Evolutionary conservation across 2,797 vertebrate species (phyloP), one percentile per base, ranked within the genome.

Genomic region (Eutrigla gurnardus): DNA sequence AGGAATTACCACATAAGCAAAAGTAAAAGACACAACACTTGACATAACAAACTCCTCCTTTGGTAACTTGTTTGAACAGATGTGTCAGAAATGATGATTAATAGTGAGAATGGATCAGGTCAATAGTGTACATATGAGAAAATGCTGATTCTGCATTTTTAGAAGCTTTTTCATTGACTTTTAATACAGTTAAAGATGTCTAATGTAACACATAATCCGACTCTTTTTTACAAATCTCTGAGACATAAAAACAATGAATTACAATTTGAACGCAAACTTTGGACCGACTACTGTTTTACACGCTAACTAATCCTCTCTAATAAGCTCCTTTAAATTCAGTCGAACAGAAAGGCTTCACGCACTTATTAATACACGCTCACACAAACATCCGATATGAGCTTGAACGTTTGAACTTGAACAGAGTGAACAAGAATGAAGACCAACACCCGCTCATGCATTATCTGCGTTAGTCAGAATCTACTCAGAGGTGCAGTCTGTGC

Each of bases 381-480:
- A 39, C 39, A 66, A 62, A 68, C 13, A 14, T 62, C 57, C 9
- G 76, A 11, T 14, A 36, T 52, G 15, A 75, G 46, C 46, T 25
- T 25, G 25, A 80, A 63, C 49, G 70, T 54, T 73, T 86, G 25
- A 77, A 82, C 66, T 78, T 80, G 54, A 54, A 67, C 64, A 74
- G 25, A 25, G 25, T 25, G 25, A 25, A 25, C 25, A 80, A 64
- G 25, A 62, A 45, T 45, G 40, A 69, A 63, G 57, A 62, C 36
- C 61, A 84, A 81, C 65, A 63, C n/a, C 42, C 65, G 11, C n/a
- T 58, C 12, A 77, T 86, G 76, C 58, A 83, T 75, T 25, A 50
- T 77, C 66, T 49, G 70, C 47, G 55, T 91, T 90, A 86, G 80
- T 93, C 85, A 91, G 82, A 85, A 70, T 71, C 65, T 81, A 52